These are phyloP conservation scores for Sciurus niger DNA, from an alignment of 2,113 vertebrate species.

Conservation along the genomic window DNA sequence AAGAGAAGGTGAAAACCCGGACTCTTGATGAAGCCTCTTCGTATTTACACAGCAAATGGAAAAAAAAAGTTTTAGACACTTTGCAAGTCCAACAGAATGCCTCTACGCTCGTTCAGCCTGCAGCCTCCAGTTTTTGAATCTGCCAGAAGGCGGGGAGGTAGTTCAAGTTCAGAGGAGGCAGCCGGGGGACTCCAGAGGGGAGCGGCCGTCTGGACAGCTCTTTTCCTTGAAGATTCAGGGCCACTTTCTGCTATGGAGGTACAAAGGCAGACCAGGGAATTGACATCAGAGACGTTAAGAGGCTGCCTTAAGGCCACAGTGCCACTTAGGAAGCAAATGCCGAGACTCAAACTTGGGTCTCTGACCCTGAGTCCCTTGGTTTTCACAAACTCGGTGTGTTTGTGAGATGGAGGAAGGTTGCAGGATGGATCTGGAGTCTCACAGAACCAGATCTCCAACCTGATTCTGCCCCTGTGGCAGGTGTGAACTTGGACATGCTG, in stretches of 20 bases:
- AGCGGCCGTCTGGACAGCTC: not conserved
- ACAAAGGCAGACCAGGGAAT: not conserved
- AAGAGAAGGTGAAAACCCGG: not conserved
- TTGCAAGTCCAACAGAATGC: not conserved
- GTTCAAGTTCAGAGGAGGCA: not conserved
- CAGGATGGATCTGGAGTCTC: not conserved
- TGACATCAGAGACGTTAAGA: not conserved
- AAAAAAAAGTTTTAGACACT: not conserved
- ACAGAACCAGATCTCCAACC: not conserved
- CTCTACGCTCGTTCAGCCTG: not conserved
- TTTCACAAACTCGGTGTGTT: not conserved
- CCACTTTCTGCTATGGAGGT: not conserved
- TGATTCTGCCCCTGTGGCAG: not conserved
- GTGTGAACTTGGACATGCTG: not conserved
- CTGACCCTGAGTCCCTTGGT: not conserved
- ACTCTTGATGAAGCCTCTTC: not conserved
- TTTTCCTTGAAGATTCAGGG: not conserved
- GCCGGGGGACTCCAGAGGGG: not conserved
- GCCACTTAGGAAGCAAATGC: not conserved
- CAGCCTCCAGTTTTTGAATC: not conserved
- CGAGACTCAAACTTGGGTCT: not conserved
- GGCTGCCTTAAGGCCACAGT: not conserved
- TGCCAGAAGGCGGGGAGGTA: not conserved
- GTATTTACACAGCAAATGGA: not conserved
- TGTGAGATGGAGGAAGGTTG: not conserved